phyloP scores from a whole-genome alignment of 2,888 invertebrate genomes.

The Bimastos eiseni region DNA sequence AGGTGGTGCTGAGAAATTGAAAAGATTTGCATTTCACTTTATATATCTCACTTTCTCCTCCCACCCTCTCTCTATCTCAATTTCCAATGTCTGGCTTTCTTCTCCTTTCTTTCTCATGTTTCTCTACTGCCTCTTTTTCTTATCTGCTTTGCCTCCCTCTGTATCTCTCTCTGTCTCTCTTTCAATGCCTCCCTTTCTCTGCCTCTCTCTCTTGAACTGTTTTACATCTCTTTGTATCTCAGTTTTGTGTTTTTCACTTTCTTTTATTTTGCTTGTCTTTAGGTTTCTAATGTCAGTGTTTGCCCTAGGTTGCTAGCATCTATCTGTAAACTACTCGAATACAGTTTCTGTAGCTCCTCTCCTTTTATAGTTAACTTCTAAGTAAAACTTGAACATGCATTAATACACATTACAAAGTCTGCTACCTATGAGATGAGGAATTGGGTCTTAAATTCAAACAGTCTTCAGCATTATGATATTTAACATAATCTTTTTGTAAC shows the following conservation, averaged over 20 bases:
- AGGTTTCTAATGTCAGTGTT: background rate
- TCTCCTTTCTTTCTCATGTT: too few relatives aligned
- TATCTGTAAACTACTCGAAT: background rate
- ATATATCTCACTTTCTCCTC: too few relatives aligned
- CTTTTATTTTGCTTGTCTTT: background rate
- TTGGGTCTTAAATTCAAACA: background rate
- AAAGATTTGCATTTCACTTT: too few relatives aligned
- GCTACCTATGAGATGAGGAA: background rate
- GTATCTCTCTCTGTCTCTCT: too few relatives aligned
- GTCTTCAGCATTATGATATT: too few relatives aligned
- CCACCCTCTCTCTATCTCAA: too few relatives aligned
- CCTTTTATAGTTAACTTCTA: background rate
- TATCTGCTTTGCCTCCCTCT: too few relatives aligned
- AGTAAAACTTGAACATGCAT: background rate
- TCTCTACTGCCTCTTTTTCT: too few relatives aligned
- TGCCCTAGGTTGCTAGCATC: background rate
- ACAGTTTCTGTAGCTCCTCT: background rate
- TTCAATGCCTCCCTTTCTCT: too few relatives aligned
- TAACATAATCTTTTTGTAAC: background rate
- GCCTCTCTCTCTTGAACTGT: background rate
- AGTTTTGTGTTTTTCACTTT: background rate
- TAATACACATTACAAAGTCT: background rate
- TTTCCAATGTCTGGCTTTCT: too few relatives aligned
- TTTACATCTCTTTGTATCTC: background rate
- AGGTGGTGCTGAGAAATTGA: too few relatives aligned